Percentiles rank a stretch among this genome's conserved stretches.
phyloP scores from a whole-genome alignment of 2,888 invertebrate species.

The Hydrotaea cyrtoneurina region DNA sequence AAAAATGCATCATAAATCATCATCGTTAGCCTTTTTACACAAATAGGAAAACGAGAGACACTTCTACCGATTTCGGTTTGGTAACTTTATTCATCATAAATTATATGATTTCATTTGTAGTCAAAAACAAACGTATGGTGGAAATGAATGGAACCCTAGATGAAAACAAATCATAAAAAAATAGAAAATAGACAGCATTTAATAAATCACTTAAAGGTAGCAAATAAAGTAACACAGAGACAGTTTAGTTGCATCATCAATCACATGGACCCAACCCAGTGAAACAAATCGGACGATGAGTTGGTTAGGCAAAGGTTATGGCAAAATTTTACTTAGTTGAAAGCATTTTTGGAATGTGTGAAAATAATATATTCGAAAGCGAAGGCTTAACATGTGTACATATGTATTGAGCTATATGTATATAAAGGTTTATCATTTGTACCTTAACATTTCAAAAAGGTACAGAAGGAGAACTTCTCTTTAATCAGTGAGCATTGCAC shows the following conservation, averaged over 20 bases:
- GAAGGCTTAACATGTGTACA: too few relatives aligned
- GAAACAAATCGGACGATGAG: not conserved
- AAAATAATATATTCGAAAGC: too few relatives aligned
- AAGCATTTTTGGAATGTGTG: too few relatives aligned
- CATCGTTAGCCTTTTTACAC: slow-evolving; percentile 27
- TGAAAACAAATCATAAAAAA: slow-evolving; percentile 12
- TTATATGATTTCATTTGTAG: slow-evolving; percentile 12
- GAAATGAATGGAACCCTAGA: too few relatives aligned
- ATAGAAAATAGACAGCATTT: slow-evolving; percentile 15
- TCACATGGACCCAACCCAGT: not conserved
- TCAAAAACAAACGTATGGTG: slow-evolving; percentile 25
- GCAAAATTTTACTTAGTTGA: too few relatives aligned
- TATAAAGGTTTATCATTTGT: too few relatives aligned
- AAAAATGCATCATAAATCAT: slow-evolving; percentile 41
- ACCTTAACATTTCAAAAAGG: too few relatives aligned
- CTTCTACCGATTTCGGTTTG: not conserved
- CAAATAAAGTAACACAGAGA: not conserved
- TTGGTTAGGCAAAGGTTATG: too few relatives aligned
- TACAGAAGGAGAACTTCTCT: too few relatives aligned
- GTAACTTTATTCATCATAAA: slow-evolving; percentile 6
- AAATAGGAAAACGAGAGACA: not conserved
- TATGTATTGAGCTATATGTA: too few relatives aligned
- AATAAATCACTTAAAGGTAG: slow-evolving; percentile 49
- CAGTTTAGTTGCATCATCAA: not conserved
- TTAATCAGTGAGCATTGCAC: too few relatives aligned